phyloP scores from a whole-genome alignment of 2,888 invertebrate genomes.

The Heliothis peltigera region DNA sequence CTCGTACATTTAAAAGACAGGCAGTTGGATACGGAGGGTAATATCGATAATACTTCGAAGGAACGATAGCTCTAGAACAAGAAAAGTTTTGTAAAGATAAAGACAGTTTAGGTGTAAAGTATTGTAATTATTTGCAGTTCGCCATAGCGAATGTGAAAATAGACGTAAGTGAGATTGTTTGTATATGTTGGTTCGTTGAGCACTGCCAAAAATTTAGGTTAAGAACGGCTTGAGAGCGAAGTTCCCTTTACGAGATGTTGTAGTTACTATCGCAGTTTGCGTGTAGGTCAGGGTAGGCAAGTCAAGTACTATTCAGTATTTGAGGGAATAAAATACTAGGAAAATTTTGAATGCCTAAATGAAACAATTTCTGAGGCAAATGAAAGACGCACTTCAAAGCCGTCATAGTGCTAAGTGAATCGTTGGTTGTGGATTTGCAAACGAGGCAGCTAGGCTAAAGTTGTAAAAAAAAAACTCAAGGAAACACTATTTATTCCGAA shows the following conservation, averaged over 20 bases:
- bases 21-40: background rate
- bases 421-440: conserved; percentile 14
- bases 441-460: conserved; percentile 19
- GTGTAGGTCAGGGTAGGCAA: background rate
- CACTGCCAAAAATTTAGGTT: conserved; percentile 65
- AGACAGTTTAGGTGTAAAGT: conserved; percentile 13
- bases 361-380: background rate
- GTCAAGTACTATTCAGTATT: conserved; percentile 13
- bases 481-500: conserved; percentile 1
- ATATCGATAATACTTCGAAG: too few relatives aligned
- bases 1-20: background rate
- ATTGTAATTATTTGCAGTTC: conserved; percentile 36
- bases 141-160: conserved; percentile 17
- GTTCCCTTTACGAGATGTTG: conserved; percentile 1
- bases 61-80: background rate
- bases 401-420: background rate
- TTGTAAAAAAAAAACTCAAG: too few relatives aligned
- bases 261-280: background rate
- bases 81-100: conserved; percentile 2
- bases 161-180: conserved; percentile 42
- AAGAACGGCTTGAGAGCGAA: conserved; percentile 33
- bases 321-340: conserved; percentile 27
- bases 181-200: conserved; percentile 53
- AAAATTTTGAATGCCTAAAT: background rate
- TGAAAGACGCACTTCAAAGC: too few relatives aligned